These are phyloP conservation scores for Meandrusa payeni DNA, from an alignment of 2,888 invertebrate species.

Conservation along the genomic window DNA sequence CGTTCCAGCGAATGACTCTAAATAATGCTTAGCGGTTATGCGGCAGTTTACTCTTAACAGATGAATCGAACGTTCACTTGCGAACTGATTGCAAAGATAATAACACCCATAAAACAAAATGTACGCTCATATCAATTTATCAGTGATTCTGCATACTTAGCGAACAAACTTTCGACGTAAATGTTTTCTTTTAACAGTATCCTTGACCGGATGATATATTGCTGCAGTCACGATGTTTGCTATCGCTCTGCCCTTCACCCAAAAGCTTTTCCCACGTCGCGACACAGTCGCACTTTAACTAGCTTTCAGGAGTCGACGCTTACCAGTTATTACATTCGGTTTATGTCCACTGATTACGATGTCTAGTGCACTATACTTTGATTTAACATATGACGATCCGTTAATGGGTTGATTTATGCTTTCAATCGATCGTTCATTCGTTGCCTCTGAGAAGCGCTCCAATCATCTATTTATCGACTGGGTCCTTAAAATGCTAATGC, in stretches of 20 bases:
- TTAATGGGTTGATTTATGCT: conserved; percentile 61
- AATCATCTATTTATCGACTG: conserved; percentile 40
- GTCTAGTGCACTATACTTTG: conserved; percentile 18
- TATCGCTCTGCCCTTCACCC: conserved; percentile 58
- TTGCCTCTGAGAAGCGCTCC: conserved; percentile 37
- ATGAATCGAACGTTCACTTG: conserved; percentile 36
- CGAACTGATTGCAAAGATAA: conserved; percentile 37
- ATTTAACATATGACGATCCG: conserved; percentile 46
- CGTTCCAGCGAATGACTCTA: conserved; percentile 36
- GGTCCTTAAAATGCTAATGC: conserved; percentile 46
- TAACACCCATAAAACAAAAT: conserved; percentile 22
- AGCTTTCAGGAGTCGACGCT: conserved; percentile 48
- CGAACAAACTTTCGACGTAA: conserved; percentile 22
- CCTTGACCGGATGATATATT: conserved; percentile 75
- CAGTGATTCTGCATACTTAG: conserved; percentile 26
- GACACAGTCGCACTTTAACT: conserved; percentile 39
- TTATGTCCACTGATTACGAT: conserved; percentile 20
- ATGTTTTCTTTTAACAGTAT: conserved; percentile 53
- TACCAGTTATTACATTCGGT: conserved; percentile 42
- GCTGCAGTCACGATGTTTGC: conserved; percentile 56
- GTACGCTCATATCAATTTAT: conserved; percentile 37
- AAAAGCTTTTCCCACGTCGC: conserved; percentile 54
- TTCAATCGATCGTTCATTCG: conserved; percentile 31
- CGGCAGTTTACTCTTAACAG: conserved; percentile 39
- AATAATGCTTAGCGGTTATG: conserved; percentile 39